Evolutionary conservation across 2,888 invertebrate genomes (phyloP), one percentile per base, ranked within the genome.

Genomic region (Hedychridium roseum): DNA sequence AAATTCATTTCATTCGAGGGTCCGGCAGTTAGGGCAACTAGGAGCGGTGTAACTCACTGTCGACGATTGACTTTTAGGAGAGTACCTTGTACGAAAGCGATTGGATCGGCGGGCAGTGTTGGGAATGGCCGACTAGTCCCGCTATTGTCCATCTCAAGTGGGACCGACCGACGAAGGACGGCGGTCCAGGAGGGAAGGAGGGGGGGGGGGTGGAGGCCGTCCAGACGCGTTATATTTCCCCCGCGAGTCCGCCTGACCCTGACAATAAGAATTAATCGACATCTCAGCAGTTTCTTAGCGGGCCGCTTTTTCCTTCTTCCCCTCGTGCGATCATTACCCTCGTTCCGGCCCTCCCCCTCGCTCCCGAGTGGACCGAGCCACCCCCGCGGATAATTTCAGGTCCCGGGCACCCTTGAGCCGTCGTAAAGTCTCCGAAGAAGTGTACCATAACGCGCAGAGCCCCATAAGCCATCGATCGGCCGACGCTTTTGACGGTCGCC

Each of bases 261-360:
- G 70, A 68, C 68, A 64, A 70, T 68, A 68, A 68, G 64, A 70
- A 70, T 70, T 68, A 70, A 70, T 70, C 64, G 70, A 67, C 54
- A 59, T 58, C 61, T 61, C 56, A 57, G 60, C 65, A 57, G 58
- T 63, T 62, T 59, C 41, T 42, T 51, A 44, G 39, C 38, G 21
- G 42, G 11, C 46, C 31, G 30, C 34, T 48, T 47, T 46, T 53
- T 47, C 49, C 43, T 30, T 45, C 42, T 41, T 31, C 30, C 35
- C 15, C 35, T 15, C 5, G 3, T 20, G 39, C 21, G 28, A 39
- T 27, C 31, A 27, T 21, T 27, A 38, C 32, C 14, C 30, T 28
- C 30, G 28, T 14, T 18, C 21, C 43, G 30, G n/a, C 30, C 27
- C 21, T 40, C 32, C 17, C 43, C 41, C n/a, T n/a, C n/a, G n/a